phyloP scores from a whole-genome alignment of 1,140 invertebrate species.

The Tribolium madens region DNA sequence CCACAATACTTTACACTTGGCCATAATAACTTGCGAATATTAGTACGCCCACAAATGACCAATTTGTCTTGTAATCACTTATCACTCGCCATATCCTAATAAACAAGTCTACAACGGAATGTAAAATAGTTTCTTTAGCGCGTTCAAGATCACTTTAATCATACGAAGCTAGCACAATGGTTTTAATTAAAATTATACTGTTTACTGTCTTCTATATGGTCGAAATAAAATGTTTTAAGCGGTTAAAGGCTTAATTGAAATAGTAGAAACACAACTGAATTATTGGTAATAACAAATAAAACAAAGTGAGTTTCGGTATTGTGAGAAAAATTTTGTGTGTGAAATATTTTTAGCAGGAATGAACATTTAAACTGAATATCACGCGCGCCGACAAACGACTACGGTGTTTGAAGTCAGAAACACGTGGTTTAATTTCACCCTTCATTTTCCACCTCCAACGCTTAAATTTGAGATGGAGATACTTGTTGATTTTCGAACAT shows the following conservation, averaged over 20 bases:
- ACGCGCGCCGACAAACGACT: constrained; percentile 17
- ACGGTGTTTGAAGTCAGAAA: neutral
- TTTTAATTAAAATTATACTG: constrained; percentile 45
- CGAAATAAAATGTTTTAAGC: neutral
- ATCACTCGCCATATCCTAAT: constrained; percentile 1
- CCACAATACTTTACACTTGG: neutral
- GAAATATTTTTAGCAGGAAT: neutral
- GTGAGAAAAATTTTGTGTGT: neutral
- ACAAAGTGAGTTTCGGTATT: neutral
- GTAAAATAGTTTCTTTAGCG: constrained; percentile 33
- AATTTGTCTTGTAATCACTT: neutral
- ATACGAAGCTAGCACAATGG: constrained; percentile 40
- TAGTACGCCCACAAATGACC: neutral
- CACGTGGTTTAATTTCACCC: constrained; percentile 36
- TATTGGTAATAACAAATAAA: neutral
- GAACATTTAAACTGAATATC: constrained; percentile 20
- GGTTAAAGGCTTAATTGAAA: constrained; percentile 9
- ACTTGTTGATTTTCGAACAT: constrained; percentile 19
- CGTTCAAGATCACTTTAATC: constrained; percentile 43
- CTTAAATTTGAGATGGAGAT: neutral
- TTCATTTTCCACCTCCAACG: constrained; percentile 28
- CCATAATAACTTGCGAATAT: neutral
- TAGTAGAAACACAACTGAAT: neutral
- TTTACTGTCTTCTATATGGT: constrained; percentile 16
- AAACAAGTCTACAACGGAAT: constrained; percentile 24